Evolutionary conservation across 2,888 invertebrate species (phyloP), one percentile per base, ranked within the genome.

Genomic region (Punctoribates punctum): DNA sequence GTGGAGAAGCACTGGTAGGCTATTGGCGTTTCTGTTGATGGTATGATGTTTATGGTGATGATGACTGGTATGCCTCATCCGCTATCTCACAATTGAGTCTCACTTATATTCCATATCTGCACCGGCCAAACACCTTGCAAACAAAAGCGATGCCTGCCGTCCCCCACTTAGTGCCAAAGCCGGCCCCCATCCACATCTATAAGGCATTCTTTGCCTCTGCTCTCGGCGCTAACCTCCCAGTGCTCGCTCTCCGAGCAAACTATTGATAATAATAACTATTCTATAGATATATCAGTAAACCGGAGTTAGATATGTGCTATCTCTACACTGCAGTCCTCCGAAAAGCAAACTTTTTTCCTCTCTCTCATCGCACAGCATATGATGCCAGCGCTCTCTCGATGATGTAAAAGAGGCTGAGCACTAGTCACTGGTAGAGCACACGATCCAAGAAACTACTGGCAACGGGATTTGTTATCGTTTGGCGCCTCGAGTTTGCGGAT

Each of bases 1-100:
- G 42, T 9, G 42, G 5, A 42, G 5, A 42, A 42, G 42, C 42
- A 42, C 42, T 42, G 42, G 42, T 48, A 48, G 25, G 23, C 13
- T 4, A 57, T 13, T 57, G 25, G 23, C 25, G 25, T 20, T 23
- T 25, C 23, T 65, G 65, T 29, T 65, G 65, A 65, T 65, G 65
- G 27, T n/a, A 65, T 65, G 65, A 65, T 65, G 65, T 65, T 57
- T 65, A 65, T 65, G 65, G 65, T 65, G 65, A 65, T 60, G 60
- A 60, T 65, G 65, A 65, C 65, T 65, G 65, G 65, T 65, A 60
- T 65, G 65, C 65, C 65, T 65, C 65, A 65, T 65, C 65, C 65
- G 65, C 65, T 65, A 65, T 65, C 60, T 60, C 65, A 29, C 65
- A 65, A 65, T 65, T 65, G 65, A 65, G 65, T 65, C 34, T 65